phyloP scores from a whole-genome alignment of 2,113 vertebrate species.

The Mesoclemmys tuberculata region DNA sequence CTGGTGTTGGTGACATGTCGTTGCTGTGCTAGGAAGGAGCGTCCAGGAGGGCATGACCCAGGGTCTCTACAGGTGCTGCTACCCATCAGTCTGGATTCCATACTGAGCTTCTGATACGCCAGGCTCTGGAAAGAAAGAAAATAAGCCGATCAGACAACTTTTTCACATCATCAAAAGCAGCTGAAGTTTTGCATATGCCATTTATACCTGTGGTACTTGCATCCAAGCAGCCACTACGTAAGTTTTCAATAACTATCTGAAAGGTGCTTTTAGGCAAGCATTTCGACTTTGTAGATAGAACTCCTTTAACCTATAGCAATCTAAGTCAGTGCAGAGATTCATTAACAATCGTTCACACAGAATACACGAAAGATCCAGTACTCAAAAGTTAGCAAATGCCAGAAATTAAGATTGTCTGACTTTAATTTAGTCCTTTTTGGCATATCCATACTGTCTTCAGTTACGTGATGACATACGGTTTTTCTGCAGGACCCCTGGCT shows the following conservation, averaged over 20 bases:
- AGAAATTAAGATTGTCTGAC: too few relatives aligned
- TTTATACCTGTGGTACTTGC: not conserved
- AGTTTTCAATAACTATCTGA: too few relatives aligned
- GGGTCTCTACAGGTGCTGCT: slow-evolving; percentile 69
- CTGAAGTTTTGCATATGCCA: not conserved
- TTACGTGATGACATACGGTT: too few relatives aligned
- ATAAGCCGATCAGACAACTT: not conserved
- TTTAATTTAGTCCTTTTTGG: too few relatives aligned
- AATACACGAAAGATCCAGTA: not conserved
- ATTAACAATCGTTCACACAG: too few relatives aligned
- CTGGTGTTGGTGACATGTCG: slow-evolving; percentile 91
- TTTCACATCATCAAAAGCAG: too few relatives aligned
- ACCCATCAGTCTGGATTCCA: slow-evolving; percentile 89
- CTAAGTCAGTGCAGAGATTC: too few relatives aligned
- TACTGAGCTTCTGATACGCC: slow-evolving; percentile 93
- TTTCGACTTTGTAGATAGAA: too few relatives aligned
- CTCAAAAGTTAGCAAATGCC: not conserved
- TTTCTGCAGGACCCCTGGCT: too few relatives aligned
- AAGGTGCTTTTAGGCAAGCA: too few relatives aligned
- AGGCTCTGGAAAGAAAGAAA: slow-evolving; percentile 83
- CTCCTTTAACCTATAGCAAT: too few relatives aligned
- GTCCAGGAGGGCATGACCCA: slow-evolving; percentile 68
- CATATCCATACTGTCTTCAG: too few relatives aligned
- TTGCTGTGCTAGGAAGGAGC: slow-evolving; percentile 94
- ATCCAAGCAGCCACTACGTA: not conserved